phyloP scores from a whole-genome alignment of 1,140 invertebrate genomes.

The Akabosia matsudoensis region DNA sequence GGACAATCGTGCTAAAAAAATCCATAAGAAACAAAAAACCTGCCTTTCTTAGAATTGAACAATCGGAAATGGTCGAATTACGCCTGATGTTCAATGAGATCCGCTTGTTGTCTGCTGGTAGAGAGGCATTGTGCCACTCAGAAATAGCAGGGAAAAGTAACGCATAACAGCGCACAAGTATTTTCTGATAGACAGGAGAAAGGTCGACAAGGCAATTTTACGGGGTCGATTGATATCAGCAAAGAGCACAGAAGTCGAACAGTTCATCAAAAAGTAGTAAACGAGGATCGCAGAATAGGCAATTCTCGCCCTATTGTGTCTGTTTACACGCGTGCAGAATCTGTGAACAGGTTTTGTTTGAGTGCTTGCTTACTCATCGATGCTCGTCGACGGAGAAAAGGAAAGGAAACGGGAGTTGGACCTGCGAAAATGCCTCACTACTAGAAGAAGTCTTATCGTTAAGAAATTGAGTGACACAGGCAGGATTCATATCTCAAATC shows the following conservation, averaged over 20 bases:
- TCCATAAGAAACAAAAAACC: no score
- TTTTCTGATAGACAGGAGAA: background rate
- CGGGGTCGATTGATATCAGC: background rate
- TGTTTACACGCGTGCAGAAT: constrained; percentile 2
- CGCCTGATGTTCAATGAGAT: background rate
- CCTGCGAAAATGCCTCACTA: background rate
- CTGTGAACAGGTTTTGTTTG: background rate
- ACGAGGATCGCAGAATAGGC: constrained; percentile 5
- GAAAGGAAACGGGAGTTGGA: background rate
- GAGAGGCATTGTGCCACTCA: no score
- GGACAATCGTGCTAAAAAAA: no score
- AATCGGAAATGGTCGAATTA: constrained; percentile 4
- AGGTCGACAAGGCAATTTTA: constrained; percentile 5
- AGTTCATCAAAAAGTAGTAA: background rate
- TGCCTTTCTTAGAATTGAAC: no score
- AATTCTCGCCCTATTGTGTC: constrained; percentile 2
- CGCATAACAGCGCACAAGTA: background rate
- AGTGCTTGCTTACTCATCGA: no score
- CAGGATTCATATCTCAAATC: no score
- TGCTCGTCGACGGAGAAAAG: background rate
- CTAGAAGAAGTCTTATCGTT: no score
- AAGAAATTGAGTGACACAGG: no score
- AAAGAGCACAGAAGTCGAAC: background rate
- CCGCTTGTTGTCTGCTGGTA: background rate
- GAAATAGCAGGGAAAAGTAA: background rate